Base-by-base conservation (phyloP, 2,113 vertebrate genomes). In the Nothocercus julius region DNA sequence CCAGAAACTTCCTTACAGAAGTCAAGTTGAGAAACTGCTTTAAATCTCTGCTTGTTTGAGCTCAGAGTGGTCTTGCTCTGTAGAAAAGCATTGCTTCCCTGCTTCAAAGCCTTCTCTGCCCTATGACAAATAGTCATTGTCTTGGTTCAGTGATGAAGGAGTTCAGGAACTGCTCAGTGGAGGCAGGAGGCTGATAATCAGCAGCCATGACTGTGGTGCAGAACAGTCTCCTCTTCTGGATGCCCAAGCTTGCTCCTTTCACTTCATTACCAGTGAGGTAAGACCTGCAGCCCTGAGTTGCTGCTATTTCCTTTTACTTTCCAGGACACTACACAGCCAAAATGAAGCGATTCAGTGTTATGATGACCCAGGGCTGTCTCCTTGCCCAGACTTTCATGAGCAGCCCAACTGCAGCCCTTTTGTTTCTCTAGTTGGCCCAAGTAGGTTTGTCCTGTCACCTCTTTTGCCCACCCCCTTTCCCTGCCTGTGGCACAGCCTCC, bases 1-100 rank as follows among this genome's bases (percentile, higher is more conserved):
- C 67, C 87, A 70, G 59, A 92, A 93, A 83, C 59, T 90, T 90
- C 82, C 64, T 83, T 69, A 92, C 81, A 82, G 90, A 92, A 95
- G 40, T 80, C 42, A 91, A 86, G 83, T 79, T 83, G 85, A 42
- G 75, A 91, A 91, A 69, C 78, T 72, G 42, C 66, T 38, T n/a
- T 40, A 44, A 88, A 59, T 92, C 92, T 94, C 77, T 79, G 77
- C 73, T 88, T 87, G 47, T 72, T 87, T 94, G 81, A 77, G 90
- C 44, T 34, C 36, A 34, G 69, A 59, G 62, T 90, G 70, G 62
- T 82, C 94, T 87, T 92, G 54, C 54, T 89, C 77, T 90, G 66
- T 36, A 59, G 66, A 77, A 56, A 28, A 70, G 75, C 61, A 12
- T 64, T 59, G 49, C 87, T 91, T 90, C 45, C 68, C 51, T 82